Evolutionary conservation across 2,113 vertebrate genomes (phyloP).

Genomic region (Syrrhaptes paradoxus): DNA sequence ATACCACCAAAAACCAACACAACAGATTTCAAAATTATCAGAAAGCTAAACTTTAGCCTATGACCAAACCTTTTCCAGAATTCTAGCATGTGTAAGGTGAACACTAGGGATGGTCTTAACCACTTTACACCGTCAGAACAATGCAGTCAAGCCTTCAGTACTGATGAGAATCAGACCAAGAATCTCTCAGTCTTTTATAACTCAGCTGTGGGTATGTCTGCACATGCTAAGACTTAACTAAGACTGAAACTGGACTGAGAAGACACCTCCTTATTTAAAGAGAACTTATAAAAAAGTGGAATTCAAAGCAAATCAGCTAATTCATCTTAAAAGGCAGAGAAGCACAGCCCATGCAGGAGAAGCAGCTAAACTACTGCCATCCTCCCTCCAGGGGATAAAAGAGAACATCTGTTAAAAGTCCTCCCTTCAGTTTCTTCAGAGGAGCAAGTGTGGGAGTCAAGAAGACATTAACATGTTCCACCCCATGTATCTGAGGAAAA

Average conservation of each 20-base stretch:
- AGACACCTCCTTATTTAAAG: conserved; percentile 18
- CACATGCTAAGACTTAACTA: neutral
- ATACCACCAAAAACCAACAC: neutral
- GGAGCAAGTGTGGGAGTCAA: neutral
- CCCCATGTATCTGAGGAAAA: conserved; percentile 41
- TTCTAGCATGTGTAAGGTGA: neutral
- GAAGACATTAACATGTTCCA: conserved; percentile 52
- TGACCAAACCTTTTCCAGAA: neutral
- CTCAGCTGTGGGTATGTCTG: neutral
- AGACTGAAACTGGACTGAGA: conserved; percentile 35
- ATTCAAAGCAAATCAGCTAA: conserved; percentile 61
- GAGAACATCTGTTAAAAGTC: neutral
- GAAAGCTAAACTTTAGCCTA: neutral
- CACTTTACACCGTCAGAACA: neutral
- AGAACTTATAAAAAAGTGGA: conserved; percentile 51
- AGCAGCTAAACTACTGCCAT: neutral
- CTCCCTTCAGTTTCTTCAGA: neutral
- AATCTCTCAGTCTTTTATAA: neutral
- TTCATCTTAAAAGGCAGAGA: conserved; percentile 15
- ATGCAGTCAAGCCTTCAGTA: neutral
- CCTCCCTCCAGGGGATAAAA: neutral
- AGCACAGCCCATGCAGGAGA: neutral
- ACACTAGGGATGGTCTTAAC: neutral
- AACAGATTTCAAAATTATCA: neutral
- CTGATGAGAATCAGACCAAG: neutral